phyloP scores from a whole-genome alignment of 2,113 vertebrate species.

The Ceyx margarethae region DNA sequence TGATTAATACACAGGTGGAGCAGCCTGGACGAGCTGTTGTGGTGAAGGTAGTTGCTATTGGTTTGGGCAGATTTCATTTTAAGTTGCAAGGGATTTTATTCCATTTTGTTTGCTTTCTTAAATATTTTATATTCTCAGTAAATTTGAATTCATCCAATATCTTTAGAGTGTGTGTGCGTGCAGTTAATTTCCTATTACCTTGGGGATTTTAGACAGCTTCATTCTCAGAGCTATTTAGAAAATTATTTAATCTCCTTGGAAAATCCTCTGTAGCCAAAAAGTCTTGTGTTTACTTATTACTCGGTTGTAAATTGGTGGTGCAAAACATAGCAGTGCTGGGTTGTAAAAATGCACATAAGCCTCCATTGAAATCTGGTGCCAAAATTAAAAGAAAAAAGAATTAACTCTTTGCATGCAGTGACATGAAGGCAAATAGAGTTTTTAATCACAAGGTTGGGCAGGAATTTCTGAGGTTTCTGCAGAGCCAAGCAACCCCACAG shows the following conservation, averaged over 20 bases:
- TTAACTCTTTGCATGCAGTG: not conserved
- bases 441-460: not conserved
- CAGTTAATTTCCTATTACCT: constrained; percentile 11
- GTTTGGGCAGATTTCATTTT: not conserved
- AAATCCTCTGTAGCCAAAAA: constrained; percentile 14
- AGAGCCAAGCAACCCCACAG: not conserved
- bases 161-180: not conserved
- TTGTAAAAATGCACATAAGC: constrained; percentile 14
- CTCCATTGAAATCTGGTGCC: not conserved
- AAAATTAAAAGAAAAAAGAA: not conserved
- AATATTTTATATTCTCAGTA: not conserved
- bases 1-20: fast-evolving
- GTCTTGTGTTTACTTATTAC: constrained; percentile 16
- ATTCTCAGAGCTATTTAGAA: constrained; percentile 26
- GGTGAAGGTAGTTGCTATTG: not conserved
- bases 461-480: constrained; percentile 35
- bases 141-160: not conserved
- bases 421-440: not conserved
- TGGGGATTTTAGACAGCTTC: constrained; percentile 36
- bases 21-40: not conserved
- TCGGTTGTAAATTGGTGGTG: not conserved
- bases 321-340: not conserved
- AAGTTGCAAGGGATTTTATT: not conserved
- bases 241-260: constrained; percentile 54
- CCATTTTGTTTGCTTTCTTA: constrained; percentile 30